phyloP scores from a whole-genome alignment of 1,140 invertebrate genomes.

The Zaprionus ornatus region DNA sequence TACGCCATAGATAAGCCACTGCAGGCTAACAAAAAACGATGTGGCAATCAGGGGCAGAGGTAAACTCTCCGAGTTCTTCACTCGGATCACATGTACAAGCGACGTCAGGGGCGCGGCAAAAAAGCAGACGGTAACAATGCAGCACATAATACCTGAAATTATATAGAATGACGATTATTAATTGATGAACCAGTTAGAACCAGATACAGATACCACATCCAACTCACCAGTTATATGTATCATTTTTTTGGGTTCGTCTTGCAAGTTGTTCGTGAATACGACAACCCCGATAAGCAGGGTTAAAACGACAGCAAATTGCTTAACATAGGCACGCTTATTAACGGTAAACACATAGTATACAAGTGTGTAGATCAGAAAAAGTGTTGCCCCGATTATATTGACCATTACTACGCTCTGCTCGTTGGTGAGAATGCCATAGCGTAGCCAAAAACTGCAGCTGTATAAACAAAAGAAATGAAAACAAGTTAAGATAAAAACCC shows the following conservation, averaged over 20 bases:
- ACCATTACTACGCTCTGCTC: conserved; percentile 87
- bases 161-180: not conserved
- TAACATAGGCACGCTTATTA: conserved; percentile 73
- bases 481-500: conserved; percentile 7
- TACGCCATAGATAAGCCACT: conserved; percentile 91
- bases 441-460: conserved; percentile 86
- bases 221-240: conserved; percentile 70
- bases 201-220: not conserved
- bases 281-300: conserved; percentile 62
- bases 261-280: conserved; percentile 61
- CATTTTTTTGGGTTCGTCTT: conserved; percentile 56
- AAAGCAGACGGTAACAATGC: conserved; percentile 89
- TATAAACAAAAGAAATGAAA: conserved; percentile 45
- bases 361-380: conserved; percentile 87
- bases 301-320: conserved; percentile 67
- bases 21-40: conserved; percentile 89
- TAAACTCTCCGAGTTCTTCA: conserved; percentile 90
- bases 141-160: conserved; percentile 87
- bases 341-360: conserved; percentile 86
- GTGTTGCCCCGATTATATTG: conserved; percentile 87
- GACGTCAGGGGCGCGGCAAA: conserved; percentile 91
- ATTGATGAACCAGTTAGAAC: not conserved
- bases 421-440: conserved; percentile 88
- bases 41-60: conserved; percentile 91
- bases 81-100: conserved; percentile 90